Conservation (phyloP, 1,140 invertebrate genomes). For the Temnothorax curvispinosus region DNA sequence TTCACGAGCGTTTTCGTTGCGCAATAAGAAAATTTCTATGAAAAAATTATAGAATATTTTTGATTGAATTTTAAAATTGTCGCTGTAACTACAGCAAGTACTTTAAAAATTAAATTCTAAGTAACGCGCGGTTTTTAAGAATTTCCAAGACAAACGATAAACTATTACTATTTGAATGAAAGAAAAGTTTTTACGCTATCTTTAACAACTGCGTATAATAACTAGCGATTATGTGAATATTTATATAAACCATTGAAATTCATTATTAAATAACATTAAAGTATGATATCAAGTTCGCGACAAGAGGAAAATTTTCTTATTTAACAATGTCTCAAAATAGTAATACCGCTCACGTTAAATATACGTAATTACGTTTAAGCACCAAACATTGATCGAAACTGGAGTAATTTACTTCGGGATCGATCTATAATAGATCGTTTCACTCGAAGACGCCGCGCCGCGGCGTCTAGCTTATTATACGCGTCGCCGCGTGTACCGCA, state of each 20-base stretch:
- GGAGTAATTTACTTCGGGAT: conserved; percentile 13
- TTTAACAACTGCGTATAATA: background rate
- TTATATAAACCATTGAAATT: background rate
- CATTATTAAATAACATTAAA: background rate
- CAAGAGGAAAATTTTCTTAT: background rate
- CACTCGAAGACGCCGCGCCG: background rate
- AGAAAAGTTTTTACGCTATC: background rate
- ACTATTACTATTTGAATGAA: too few species aligned
- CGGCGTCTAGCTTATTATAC: background rate
- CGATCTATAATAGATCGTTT: conserved; percentile 1
- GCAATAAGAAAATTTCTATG: background rate
- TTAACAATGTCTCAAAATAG: background rate
- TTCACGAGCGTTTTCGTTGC: conserved; percentile 19
- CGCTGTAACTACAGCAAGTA: background rate
- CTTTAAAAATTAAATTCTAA: conserved; percentile 5
- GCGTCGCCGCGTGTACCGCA: background rate
- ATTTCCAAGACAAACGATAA: background rate
- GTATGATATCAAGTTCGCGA: background rate
- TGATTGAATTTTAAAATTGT: background rate
- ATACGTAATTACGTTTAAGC: background rate
- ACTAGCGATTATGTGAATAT: background rate
- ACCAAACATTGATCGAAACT: background rate
- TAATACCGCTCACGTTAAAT: background rate
- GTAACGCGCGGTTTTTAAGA: background rate
- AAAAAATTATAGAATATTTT: too few species aligned